These are phyloP conservation scores for Hymenochirus boettgeri DNA, from an alignment of 2,113 vertebrate genomes.

Conservation along the genomic window DNA sequence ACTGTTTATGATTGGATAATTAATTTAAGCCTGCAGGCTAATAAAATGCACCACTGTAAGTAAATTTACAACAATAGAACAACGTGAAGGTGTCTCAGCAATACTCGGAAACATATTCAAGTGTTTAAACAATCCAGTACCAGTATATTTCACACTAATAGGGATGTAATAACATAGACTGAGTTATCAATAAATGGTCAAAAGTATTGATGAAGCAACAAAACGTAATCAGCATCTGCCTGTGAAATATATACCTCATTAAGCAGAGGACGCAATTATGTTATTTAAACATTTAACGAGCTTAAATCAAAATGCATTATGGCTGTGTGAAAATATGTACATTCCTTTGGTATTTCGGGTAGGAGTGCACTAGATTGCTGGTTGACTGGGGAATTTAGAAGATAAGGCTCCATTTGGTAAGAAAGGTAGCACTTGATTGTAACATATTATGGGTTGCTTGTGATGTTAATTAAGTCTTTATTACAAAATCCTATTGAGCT, in stretches of 20 bases:
- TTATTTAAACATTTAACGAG: conserved; percentile 43
- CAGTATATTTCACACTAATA: conserved; percentile 53
- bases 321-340: not conserved
- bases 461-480: no score
- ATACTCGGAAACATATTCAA: conserved; percentile 35
- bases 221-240: conserved; percentile 49
- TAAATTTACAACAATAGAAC: no score
- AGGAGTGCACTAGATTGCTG: no score
- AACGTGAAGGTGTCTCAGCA: not conserved
- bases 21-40: no score
- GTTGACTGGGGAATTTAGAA: no score
- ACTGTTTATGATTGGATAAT: no score
- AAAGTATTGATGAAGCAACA: conserved; percentile 57
- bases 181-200: conserved; percentile 54
- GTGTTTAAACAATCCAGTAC: conserved; percentile 9
- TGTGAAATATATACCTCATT: conserved; percentile 48
- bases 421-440: no score
- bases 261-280: conserved; percentile 43
- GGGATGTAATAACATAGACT: conserved; percentile 36
- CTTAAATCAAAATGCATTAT: conserved; percentile 6
- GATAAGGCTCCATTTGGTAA: no score
- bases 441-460: no score
- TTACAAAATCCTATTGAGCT: no score
- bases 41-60: not conserved
- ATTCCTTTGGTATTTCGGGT: no score